These are phyloP conservation scores for Apaloderma vittatum DNA, from an alignment of 2,113 vertebrate genomes.

Conservation along the genomic window DNA sequence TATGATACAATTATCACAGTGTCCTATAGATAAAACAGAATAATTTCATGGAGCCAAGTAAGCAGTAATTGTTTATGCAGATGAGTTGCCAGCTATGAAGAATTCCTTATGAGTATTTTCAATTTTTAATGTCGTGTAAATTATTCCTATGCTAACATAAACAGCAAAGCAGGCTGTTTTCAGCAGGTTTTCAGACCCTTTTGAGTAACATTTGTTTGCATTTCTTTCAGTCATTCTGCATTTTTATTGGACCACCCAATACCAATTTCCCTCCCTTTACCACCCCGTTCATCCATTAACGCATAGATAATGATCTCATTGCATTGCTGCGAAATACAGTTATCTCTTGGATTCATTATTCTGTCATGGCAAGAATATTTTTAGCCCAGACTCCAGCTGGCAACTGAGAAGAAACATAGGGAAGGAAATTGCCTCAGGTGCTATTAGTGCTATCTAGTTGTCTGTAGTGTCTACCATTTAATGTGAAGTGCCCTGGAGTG, in stretches of 20 bases:
- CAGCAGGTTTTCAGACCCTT: conserved; percentile 48
- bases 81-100: conserved; percentile 23
- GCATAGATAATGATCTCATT: conserved; percentile 42
- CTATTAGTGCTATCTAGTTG: conserved; percentile 66
- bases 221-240: background rate
- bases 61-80: conserved; percentile 14
- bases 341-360: conserved; percentile 52
- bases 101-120: conserved; percentile 39
- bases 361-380: conserved; percentile 54
- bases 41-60: conserved; percentile 16
- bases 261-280: conserved; percentile 1
- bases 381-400: conserved; percentile 56
- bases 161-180: conserved; percentile 29
- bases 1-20: conserved; percentile 1
- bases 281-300: conserved; percentile 41
- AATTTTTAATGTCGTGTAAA: conserved; percentile 62
- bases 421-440: conserved; percentile 43
- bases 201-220: background rate
- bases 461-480: conserved; percentile 48
- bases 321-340: background rate
- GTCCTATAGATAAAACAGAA: background rate
- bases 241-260: background rate
- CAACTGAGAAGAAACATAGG: conserved; percentile 37
- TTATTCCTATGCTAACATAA: conserved; percentile 36
- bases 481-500: conserved; percentile 38